These are phyloP conservation scores for Lepus europaeus DNA, from an alignment of 2,113 vertebrate genomes.

Conservation along the genomic window DNA sequence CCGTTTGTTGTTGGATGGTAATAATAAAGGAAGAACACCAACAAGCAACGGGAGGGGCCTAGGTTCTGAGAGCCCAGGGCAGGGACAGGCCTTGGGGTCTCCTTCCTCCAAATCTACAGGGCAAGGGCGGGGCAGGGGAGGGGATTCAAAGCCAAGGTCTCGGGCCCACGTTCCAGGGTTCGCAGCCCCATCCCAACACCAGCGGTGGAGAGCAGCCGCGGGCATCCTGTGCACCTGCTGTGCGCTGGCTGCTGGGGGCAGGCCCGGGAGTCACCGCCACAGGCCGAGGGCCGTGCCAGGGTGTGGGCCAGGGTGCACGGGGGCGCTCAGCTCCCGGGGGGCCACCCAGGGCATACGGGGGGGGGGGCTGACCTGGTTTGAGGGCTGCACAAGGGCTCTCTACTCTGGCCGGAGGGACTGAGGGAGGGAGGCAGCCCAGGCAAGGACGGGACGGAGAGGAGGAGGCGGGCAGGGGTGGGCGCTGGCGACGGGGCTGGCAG, in stretches of 20 bases:
- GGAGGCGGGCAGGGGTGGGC: neutral
- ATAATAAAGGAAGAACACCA: too few species aligned
- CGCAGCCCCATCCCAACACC: too few species aligned
- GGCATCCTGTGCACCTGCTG: neutral
- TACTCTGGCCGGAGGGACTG: neutral
- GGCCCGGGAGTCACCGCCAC: neutral
- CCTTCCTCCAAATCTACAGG: neutral
- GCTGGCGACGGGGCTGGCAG: neutral
- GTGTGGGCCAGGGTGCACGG: too few species aligned
- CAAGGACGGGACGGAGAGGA: neutral
- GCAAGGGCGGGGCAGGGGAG: too few species aligned
- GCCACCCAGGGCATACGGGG: too few species aligned
- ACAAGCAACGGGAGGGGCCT: neutral
- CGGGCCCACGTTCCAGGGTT: neutral
- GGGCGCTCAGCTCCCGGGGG: too few species aligned
- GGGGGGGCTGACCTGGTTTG: too few species aligned
- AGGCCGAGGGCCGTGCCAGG: neutral
- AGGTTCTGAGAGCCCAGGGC: neutral
- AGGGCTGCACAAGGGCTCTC: neutral
- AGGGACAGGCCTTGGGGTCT: neutral
- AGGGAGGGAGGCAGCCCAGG: neutral
- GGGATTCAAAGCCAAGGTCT: neutral
- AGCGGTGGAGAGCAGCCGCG: neutral
- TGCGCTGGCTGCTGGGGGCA: neutral
- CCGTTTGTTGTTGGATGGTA: too few species aligned